A percentile compares a stretch with the other conserved stretches of the same genome.
phyloP scores from a whole-genome alignment of 1,140 invertebrate species.

The Cheumatopsyche charites region DNA sequence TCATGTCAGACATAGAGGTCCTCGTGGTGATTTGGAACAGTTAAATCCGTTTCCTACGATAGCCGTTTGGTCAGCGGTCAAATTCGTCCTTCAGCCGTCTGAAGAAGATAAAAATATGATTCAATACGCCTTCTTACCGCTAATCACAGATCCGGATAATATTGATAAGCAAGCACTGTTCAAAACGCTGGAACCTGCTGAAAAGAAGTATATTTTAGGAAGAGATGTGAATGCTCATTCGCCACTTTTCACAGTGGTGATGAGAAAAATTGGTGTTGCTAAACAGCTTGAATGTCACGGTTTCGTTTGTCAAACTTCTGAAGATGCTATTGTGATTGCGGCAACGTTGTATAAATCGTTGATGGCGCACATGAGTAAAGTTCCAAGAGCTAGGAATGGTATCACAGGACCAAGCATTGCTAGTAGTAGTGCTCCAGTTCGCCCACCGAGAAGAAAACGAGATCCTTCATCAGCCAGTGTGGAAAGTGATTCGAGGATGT shows the following conservation, averaged over 20 bases:
- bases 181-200: conserved; percentile 59
- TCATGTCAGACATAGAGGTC: conserved; percentile 66
- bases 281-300: conserved; percentile 87
- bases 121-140: conserved; percentile 79
- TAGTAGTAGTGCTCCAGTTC: conserved; percentile 61
- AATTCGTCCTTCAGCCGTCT: conserved; percentile 69
- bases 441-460: conserved; percentile 65
- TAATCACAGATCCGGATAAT: conserved; percentile 84
- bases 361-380: conserved; percentile 75
- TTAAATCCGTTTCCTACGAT: conserved; percentile 86
- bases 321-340: conserved; percentile 89
- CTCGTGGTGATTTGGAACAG: conserved; percentile 63
- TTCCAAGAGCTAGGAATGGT: conserved; percentile 70
- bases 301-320: conserved; percentile 84
- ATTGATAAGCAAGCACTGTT: conserved; percentile 75
- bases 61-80: conserved; percentile 88
- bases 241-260: conserved; percentile 89
- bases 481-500: conserved; percentile 60
- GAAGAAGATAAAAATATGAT: conserved; percentile 58
- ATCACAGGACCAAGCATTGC: conserved; percentile 72
- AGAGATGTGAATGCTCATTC: conserved; percentile 70
- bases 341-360: conserved; percentile 87
- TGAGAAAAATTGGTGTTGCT: conserved; percentile 78
- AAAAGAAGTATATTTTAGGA: conserved; percentile 64
- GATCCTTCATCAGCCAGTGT: conserved; percentile 65